Evolutionary conservation across 2,888 invertebrate genomes (phyloP).

Genomic region (Apamea epomidion): DNA sequence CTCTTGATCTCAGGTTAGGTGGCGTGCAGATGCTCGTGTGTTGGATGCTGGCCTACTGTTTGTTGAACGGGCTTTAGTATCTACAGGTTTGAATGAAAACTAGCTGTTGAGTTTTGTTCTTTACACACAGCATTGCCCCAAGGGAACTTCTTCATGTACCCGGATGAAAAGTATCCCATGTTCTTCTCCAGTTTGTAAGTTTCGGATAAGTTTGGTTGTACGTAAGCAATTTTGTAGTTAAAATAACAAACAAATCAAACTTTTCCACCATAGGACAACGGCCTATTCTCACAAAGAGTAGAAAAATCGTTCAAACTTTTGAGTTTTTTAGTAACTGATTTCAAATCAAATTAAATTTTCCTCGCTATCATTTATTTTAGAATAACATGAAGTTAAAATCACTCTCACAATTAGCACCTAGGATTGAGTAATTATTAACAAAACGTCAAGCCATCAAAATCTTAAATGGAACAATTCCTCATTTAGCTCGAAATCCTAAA

Average conservation of each 20-base stretch:
- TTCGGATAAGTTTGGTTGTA: no score
- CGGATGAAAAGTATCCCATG: no score
- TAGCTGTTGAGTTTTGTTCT: neutral
- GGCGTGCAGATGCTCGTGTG: constrained; percentile 20
- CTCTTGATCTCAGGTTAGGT: constrained; percentile 56
- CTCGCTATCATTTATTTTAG: neutral
- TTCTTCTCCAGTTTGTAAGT: neutral
- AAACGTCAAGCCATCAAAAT: constrained; percentile 1
- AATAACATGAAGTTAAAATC: neutral
- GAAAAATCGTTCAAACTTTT: no score
- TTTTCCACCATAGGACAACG: no score
- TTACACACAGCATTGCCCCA: no score
- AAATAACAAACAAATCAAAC: neutral
- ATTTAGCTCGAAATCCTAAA: neutral
- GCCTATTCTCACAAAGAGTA: neutral
- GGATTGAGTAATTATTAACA: neutral
- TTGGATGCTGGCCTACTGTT: neutral
- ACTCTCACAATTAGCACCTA: neutral
- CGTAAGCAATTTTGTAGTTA: neutral
- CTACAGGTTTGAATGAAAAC: constrained; percentile 29
- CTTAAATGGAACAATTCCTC: neutral
- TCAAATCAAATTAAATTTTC: neutral
- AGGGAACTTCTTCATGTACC: neutral
- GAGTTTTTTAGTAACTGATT: neutral
- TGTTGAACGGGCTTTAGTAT: neutral